These are phyloP conservation scores for Lagorchestes hirsutus DNA, from an alignment of 2,797 vertebrate genomes.

Conservation along the genomic window DNA sequence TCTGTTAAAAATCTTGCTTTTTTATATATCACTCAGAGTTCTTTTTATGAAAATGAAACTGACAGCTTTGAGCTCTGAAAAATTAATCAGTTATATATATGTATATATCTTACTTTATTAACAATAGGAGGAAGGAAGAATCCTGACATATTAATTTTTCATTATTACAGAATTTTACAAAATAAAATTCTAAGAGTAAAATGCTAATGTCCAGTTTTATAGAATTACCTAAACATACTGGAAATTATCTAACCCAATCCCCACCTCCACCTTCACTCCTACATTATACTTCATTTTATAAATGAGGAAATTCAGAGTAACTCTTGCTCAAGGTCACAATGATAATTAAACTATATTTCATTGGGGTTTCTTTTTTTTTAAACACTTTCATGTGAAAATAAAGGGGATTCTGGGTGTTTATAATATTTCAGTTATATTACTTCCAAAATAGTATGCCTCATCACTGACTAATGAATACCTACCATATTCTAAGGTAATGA, in stretches of 20 bases:
- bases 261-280: neutral
- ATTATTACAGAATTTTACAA: conserved; percentile 69
- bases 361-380: neutral
- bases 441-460: conserved; percentile 49
- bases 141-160: conserved; percentile 67
- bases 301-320: neutral
- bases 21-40: conserved; percentile 59
- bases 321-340: neutral
- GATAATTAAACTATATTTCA: neutral
- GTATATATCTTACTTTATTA: conserved; percentile 71
- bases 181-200: conserved; percentile 72
- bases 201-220: conserved; percentile 70
- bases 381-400: neutral
- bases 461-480: conserved; percentile 31
- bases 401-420: conserved; percentile 40
- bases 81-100: conserved; percentile 73
- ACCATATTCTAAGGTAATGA: neutral
- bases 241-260: conserved; percentile 20
- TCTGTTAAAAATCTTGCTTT: conserved; percentile 72
- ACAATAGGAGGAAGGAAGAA: conserved; percentile 63
- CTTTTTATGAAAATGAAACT: conserved; percentile 72
- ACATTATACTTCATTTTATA: neutral
- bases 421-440: conserved; percentile 57
- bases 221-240: conserved; percentile 62
- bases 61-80: conserved; percentile 67